These are phyloP conservation scores for Caiman crocodilus DNA, from an alignment of 2,797 vertebrate species.

Conservation along the genomic window DNA sequence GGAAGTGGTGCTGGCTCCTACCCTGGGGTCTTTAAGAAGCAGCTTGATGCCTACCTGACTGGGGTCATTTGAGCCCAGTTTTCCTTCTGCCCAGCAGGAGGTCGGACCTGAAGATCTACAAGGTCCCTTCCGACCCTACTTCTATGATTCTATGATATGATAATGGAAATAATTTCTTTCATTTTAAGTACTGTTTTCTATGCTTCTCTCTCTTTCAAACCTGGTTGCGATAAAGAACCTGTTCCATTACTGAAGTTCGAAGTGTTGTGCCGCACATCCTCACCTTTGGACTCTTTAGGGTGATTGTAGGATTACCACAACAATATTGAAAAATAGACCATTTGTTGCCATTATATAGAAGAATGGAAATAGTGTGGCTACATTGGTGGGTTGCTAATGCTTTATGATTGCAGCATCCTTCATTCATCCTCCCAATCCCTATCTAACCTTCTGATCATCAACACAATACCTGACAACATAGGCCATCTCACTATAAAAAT, in stretches of 20 bases:
- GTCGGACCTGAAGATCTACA: no score
- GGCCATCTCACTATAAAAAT: neutral
- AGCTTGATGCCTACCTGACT: no score
- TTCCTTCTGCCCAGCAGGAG: no score
- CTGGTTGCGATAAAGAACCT: neutral
- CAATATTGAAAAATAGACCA: constrained; percentile 23
- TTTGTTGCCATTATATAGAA: neutral
- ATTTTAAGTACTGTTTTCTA: neutral
- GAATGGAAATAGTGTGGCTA: neutral
- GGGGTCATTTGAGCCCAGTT: no score
- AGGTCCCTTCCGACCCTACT: no score
- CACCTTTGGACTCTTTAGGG: neutral
- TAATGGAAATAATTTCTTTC: neutral
- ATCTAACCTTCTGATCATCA: neutral
- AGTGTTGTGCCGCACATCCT: neutral
- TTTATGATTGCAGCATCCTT: neutral
- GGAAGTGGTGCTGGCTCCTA: no score
- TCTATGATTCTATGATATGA: no score
- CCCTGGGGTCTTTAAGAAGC: no score
- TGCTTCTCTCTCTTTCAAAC: neutral
- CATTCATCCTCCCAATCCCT: neutral
- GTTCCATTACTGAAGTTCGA: neutral
- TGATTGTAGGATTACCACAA: neutral
- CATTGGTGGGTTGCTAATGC: neutral
- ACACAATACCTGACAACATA: neutral